Evolutionary conservation across 2,113 vertebrate genomes (phyloP), one percentile per base, ranked within the genome.

Genomic region (Thymallus thymallus): DNA sequence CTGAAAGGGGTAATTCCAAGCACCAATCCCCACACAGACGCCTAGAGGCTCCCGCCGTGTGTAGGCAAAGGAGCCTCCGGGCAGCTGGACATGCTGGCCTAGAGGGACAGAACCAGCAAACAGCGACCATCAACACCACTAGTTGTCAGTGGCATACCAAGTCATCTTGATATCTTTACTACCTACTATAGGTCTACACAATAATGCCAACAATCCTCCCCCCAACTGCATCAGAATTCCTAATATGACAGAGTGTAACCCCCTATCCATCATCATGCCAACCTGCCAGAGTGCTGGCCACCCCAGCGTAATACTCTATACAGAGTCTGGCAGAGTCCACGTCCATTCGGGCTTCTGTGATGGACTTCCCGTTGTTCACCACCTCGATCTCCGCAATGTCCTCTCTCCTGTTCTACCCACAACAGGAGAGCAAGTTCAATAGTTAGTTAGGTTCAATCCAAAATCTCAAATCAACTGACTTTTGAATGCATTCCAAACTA

Each of bases 1-100:
- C 89, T 98, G 97, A 76, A 99, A 98, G 55, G 98, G 97, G 85
- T 96, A 99, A 89, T 99, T 99, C 97, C 97, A 99, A 1, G 97
- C 97, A 51, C 97, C 98, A 2, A 99, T 98, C 16, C 97, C 97
- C 24, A 92, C 96, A 70, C 98, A 99, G 20, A 99, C 95, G 0
- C 98, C 98, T 0, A 99, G 91, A 0, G 98, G 95, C 65, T 99
- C 98, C 79, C 96, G 93, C 41, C 96, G 93, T 10, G 96, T 98
- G 58, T 98, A 99, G 0, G 94, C 97, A 72, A 99, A 99, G 55
- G 95, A 96, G 14, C 96, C 96, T 0, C 95, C 94, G 0, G 95
- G 78, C 46, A 99, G 92, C 74, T 97, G 97, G 75, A 99, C 61
- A 41, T 98, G 95, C 82, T 99, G 96, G 20, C 98, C 98, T 99